These are phyloP conservation scores for Brachionus rotundiformis DNA, from an alignment of 1,140 invertebrate species.

Conservation along the genomic window DNA sequence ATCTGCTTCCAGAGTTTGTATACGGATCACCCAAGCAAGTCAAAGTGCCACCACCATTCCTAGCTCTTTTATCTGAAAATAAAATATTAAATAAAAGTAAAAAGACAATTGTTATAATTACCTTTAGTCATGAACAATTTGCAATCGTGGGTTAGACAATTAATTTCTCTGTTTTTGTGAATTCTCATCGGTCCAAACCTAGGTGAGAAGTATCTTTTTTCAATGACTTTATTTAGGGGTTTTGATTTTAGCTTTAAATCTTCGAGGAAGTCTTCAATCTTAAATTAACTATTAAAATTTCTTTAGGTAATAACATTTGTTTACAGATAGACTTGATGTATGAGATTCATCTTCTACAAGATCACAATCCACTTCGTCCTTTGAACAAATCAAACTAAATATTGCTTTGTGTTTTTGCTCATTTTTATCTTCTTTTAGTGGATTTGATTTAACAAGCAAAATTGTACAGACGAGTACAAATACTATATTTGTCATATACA, in stretches of 20 bases:
- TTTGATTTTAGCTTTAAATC: not conserved
- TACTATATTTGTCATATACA: conserved; percentile 19
- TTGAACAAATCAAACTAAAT: conserved; percentile 35
- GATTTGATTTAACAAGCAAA: not conserved
- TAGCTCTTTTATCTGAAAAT: not conserved
- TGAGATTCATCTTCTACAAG: not conserved
- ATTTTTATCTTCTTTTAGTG: not conserved
- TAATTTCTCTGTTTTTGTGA: conserved; percentile 26
- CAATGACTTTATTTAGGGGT: not conserved
- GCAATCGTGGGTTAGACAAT: conserved; percentile 34
- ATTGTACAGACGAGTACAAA: not conserved
- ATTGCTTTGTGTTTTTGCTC: not conserved
- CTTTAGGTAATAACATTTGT: not conserved
- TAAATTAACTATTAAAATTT: not conserved
- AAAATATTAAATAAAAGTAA: not conserved
- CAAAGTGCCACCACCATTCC: conserved; percentile 22
- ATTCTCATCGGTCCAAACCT: not conserved
- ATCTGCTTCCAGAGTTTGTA: conserved; percentile 27
- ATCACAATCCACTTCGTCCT: conserved; percentile 1
- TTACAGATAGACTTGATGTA: not conserved
- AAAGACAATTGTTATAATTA: not conserved
- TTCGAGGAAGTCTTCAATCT: conserved; percentile 6
- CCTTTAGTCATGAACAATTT: conserved; percentile 30
- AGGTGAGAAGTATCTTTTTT: not conserved
- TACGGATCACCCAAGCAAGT: conserved; percentile 45